Evolutionary conservation across 2,888 invertebrate genomes (phyloP).

Genomic region (Autographa pulchrina): DNA sequence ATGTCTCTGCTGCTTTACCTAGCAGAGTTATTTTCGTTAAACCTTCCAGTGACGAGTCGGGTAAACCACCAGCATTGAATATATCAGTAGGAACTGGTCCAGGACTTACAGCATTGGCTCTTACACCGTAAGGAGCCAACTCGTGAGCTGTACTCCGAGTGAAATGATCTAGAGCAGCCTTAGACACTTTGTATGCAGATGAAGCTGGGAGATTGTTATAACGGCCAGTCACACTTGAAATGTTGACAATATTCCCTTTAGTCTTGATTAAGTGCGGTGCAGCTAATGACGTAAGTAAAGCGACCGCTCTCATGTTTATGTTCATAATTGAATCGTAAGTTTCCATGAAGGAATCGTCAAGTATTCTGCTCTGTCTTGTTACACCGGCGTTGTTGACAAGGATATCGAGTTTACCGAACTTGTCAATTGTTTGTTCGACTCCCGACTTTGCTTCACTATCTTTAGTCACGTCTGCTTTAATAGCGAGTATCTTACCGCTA

Average conservation of each 20-base stretch:
- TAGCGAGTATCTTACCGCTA: conserved; percentile 47
- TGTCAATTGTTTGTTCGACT: conserved; percentile 30
- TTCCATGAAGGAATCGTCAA: conserved; percentile 32
- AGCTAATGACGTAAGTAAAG: conserved; percentile 57
- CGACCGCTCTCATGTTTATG: conserved; percentile 59
- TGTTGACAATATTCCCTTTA: conserved; percentile 66
- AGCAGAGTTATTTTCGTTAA: conserved; percentile 51
- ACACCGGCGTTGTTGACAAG: conserved; percentile 46
- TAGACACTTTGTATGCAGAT: not conserved
- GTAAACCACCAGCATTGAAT: conserved; percentile 63
- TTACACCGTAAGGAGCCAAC: conserved; percentile 91
- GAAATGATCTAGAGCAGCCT: conserved; percentile 64
- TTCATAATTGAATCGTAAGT: conserved; percentile 58
- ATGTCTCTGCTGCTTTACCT: conserved; percentile 57
- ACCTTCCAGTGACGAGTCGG: conserved; percentile 9
- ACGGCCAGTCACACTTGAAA: conserved; percentile 56
- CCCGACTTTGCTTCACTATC: conserved; percentile 60
- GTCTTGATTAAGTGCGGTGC: conserved; percentile 58
- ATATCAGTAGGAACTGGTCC: conserved; percentile 83
- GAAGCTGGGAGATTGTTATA: conserved; percentile 13
- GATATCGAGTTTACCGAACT: too few relatives aligned
- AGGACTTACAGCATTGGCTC: conserved; percentile 87
- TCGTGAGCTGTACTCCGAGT: conserved; percentile 86
- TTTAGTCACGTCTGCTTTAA: conserved; percentile 67
- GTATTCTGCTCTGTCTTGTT: conserved; percentile 33